Conservation (phyloP, 2,888 invertebrate genomes). For the Lasioglossum vierecki region DNA sequence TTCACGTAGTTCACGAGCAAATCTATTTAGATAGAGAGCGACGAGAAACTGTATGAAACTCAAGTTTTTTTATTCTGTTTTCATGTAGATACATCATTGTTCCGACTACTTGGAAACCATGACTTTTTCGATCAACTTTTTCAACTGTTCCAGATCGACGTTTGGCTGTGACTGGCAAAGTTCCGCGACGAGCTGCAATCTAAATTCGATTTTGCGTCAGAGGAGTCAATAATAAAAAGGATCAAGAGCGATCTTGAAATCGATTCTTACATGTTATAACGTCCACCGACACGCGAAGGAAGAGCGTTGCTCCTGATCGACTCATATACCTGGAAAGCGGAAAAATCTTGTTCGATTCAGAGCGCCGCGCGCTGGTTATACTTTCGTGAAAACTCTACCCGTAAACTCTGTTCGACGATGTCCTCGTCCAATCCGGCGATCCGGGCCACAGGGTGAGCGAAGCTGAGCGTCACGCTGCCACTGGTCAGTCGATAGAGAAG, state of each 20-base stretch:
- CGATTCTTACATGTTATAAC: conserved; percentile 23
- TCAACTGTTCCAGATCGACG: conserved; percentile 64
- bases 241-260: neutral
- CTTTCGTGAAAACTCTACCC: conserved; percentile 75
- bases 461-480: conserved; percentile 87
- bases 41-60: too few relatives aligned
- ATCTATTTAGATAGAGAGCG: too few relatives aligned
- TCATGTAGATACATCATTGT: neutral
- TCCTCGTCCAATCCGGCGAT: conserved; percentile 86
- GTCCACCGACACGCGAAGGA: conserved; percentile 47
- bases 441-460: conserved; percentile 88
- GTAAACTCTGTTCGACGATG: conserved; percentile 85
- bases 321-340: conserved; percentile 67
- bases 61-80: neutral
- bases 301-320: conserved; percentile 58
- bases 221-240: neutral
- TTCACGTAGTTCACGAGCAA: too few relatives aligned
- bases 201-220: conserved; percentile 2
- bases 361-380: neutral
- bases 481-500: conserved; percentile 88
- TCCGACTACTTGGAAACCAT: conserved; percentile 18
- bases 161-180: conserved; percentile 16
- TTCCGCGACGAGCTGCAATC: conserved; percentile 57
- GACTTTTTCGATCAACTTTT: conserved; percentile 56
- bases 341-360: neutral